phyloP scores from a whole-genome alignment of 2,113 vertebrate species.

The Thinocorus orbignyianus region DNA sequence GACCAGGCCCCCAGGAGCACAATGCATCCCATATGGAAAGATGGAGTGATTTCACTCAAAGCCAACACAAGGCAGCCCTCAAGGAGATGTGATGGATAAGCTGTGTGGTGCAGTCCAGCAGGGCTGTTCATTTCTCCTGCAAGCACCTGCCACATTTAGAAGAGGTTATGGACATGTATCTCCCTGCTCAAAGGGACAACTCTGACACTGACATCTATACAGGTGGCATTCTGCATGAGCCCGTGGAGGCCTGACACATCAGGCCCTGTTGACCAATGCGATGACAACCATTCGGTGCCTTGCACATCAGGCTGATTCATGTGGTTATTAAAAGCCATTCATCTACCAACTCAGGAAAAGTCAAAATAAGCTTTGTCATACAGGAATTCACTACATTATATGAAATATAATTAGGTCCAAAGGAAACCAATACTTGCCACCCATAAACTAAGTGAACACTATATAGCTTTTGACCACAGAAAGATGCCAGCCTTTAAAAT shows the following conservation, averaged over 20 bases:
- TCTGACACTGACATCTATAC: not conserved
- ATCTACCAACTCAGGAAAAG: not conserved
- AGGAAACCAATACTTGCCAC: not conserved
- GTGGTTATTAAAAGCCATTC: not conserved
- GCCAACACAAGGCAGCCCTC: conserved; percentile 3
- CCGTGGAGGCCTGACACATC: rapidly evolving
- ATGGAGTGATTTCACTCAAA: not conserved
- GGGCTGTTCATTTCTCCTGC: not conserved
- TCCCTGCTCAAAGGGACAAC: not conserved
- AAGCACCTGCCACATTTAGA: not conserved
- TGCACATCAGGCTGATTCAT: rapidly evolving
- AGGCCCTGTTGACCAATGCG: not conserved
- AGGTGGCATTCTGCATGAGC: not conserved
- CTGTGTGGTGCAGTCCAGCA: conserved; percentile 31
- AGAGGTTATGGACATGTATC: not conserved
- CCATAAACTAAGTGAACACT: not conserved
- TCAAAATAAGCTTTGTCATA: not conserved
- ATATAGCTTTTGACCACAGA: not conserved
- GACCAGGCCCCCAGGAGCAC: not conserved
- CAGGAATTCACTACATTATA: not conserved
- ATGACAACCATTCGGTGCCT: not conserved
- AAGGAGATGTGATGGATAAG: conserved; percentile 48
- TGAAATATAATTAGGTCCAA: not conserved
- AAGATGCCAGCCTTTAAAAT: not conserved
- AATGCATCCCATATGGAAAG: not conserved